Evolutionary conservation across 2,888 invertebrate genomes (phyloP).

Genomic region (Pantelozetes paolii): DNA sequence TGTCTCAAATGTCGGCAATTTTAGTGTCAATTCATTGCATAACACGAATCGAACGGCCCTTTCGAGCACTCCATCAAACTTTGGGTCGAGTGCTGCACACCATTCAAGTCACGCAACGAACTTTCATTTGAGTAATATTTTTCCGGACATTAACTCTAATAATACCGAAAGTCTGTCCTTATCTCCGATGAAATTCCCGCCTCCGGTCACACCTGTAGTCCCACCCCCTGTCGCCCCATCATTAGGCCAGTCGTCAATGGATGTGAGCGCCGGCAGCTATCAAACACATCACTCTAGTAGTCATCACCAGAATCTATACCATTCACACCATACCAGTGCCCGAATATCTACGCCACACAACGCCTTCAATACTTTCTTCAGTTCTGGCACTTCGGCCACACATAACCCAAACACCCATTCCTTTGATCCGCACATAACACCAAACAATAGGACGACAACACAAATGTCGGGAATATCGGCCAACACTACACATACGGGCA

Average conservation of each 20-base stretch:
- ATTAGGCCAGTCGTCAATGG: constrained; percentile 1
- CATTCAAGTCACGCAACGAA: constrained; percentile 44
- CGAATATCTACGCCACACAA: constrained; percentile 26
- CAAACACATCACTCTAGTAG: neutral
- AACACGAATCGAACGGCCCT: constrained; percentile 42
- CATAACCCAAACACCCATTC: constrained; percentile 13
- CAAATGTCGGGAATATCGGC: constrained; percentile 5
- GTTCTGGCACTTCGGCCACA: constrained; percentile 1
- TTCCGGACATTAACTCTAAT: constrained; percentile 46
- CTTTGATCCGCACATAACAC: constrained; percentile 5
- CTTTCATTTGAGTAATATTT: constrained; percentile 47
- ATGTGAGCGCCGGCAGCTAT: neutral
- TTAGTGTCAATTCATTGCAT: constrained; percentile 44
- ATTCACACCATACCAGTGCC: constrained; percentile 7
- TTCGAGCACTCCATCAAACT: constrained; percentile 19
- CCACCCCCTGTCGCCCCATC: constrained; percentile 7
- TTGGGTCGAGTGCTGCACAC: constrained; percentile 38
- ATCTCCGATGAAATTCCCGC: constrained; percentile 45
- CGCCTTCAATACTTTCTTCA: constrained; percentile 16
- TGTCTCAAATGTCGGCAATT: constrained; percentile 45
- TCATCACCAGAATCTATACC: constrained; percentile 32
- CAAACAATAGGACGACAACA: constrained; percentile 9
- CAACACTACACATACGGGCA: neutral
- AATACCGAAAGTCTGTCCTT: constrained; percentile 43
- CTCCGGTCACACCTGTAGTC: constrained; percentile 35